Base-by-base conservation (phyloP, 2,888 invertebrate genomes). In the Elegia similella region DNA sequence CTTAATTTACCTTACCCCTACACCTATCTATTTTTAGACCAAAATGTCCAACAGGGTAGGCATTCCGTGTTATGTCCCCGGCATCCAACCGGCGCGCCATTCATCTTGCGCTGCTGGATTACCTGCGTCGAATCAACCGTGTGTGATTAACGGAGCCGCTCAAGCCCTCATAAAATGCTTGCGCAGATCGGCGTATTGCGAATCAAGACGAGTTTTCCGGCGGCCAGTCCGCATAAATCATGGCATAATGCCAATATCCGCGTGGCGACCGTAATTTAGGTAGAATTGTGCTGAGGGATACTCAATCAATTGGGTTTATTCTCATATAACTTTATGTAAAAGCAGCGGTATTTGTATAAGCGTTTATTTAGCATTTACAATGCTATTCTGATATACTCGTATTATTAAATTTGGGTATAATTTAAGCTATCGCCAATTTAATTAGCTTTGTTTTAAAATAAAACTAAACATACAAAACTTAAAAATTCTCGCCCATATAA, bases 131-230 rank as follows among this genome's bases (percentile, higher is more conserved):
- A 64, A 62, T 64, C 69, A 68, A 66, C 67, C 68, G 69, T 66
- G 68, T 63, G 69, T 72, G 73, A 73, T 72, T 70, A 73, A 72
- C 70, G 68, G 63, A 56, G 52, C 60, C 67, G 57, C 65, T 66
- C 68, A 66, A 65, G 72, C 72, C 73, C 73, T 75, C 70, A 75
- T 75, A 76, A 78, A 73, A 71, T 65, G 73, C 65, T 68, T 63
- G 62, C 59, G 56, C 57, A 12, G 38, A 58, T 60, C 55, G 52
- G 50, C 61, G 32, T 55, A 57, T 57, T 55, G 58, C 52, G 59
- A 55, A 60, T 59, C 53, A 58, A 61, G 57, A 53, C 52, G 48
- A 44, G 60, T 60, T 59, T 59, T 48, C 59, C 52, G 42, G 57
- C 43, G n/a, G 56, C 23, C 23, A 30, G 32, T 54, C 29, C 42